Evolutionary conservation across 1,140 invertebrate genomes (phyloP), one percentile per base, ranked within the genome.

Genomic region (Himalopsyche phryganea): DNA sequence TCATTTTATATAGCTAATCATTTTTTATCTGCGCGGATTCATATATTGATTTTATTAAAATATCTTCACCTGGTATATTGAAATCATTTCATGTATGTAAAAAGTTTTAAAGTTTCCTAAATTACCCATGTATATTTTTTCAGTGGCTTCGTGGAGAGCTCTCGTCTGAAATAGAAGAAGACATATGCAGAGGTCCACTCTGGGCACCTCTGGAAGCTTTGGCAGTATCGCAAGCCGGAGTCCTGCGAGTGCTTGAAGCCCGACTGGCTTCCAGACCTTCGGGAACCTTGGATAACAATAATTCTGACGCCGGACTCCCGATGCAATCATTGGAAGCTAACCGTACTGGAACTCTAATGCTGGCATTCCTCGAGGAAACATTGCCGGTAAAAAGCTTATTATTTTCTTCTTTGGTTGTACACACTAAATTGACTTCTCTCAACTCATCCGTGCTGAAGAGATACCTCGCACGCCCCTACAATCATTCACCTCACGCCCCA

Each of bases 141-240:
- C 69, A 89, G 86, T 88, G 85, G 83, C 84, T 88, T 56, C 73
- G 84, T 45, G 84, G 88, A 64, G 85, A 86, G 67, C 73, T 88
- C 6, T 79, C 76, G 32, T 80, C 84, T 47, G 81, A 85, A 62
- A 75, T 80, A n/a, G 76, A 77, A 19, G 71, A 82, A 58, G 32
- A 81, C 81, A 49, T 75, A 78, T 20, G 80, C 81, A 55, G 67
- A 74, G 49, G 42, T 4, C 13, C 52, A 2, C 68, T 88, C 2
- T 85, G 89, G 57, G 73, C 70, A 36, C 67, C 82, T 19, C 71
- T 89, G 15, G 84, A 88, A 66, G 81, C 85, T 14, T 73, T 90
- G 13, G 83, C 85, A 38, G 82, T 86, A 51, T 82, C 80, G 20
- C 88, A 90, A 65, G 79, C 76, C 19, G 70, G 74, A 1, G 84